Evolutionary conservation across 1,140 invertebrate genomes (phyloP).

Genomic region (Ganaspis sp.): DNA sequence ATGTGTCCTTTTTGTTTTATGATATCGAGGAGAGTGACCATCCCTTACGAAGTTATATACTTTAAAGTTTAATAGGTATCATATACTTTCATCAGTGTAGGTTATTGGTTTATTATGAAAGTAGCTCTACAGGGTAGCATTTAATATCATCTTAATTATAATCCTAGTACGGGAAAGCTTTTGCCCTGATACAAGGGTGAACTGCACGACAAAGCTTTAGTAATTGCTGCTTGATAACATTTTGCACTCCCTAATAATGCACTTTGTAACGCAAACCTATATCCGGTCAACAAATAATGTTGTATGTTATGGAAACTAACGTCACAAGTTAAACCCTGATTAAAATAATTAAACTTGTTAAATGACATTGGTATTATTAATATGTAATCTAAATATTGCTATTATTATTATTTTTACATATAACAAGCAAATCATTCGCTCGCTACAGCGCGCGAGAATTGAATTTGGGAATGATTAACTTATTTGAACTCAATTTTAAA

Average conservation of each 20-base stretch:
- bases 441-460: no score
- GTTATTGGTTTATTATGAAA: constrained; percentile 6
- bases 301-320: not conserved
- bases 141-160: constrained; percentile 30
- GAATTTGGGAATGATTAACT: no score
- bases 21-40: no score
- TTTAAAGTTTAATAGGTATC: not conserved
- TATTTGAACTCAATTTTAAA: no score
- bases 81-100: not conserved
- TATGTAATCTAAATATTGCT: no score
- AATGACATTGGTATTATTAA: no score
- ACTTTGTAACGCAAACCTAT: constrained; percentile 24
- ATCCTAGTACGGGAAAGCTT: constrained; percentile 11
- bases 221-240: constrained; percentile 29
- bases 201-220: constrained; percentile 21
- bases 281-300: constrained; percentile 12
- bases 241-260: constrained; percentile 21
- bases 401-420: no score
- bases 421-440: no score
- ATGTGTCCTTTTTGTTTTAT: no score
- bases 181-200: constrained; percentile 9
- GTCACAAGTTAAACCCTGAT: no score
- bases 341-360: no score
- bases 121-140: not conserved
- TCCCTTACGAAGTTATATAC: no score